Percentiles rank a stretch among this genome's conserved stretches.
These are phyloP conservation scores for Formica exsecta DNA, from an alignment of 1,140 invertebrate genomes.

Conservation along the genomic window DNA sequence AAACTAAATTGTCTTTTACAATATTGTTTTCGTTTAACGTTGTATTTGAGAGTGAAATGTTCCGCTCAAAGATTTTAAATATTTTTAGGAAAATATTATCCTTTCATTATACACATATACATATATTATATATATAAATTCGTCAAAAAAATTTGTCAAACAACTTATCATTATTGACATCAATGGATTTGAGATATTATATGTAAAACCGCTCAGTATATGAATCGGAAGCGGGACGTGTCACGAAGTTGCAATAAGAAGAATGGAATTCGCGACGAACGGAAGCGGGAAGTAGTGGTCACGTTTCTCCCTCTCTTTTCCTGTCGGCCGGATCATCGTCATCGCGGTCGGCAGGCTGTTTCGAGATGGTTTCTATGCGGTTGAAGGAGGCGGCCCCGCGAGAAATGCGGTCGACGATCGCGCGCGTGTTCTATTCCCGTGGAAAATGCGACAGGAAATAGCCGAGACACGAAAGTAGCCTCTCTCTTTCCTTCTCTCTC, in stretches of 20 bases:
- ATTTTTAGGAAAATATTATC: background rate
- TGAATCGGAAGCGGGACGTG: background rate
- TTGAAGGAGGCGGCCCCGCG: slow-evolving; percentile 66
- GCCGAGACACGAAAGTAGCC: slow-evolving; percentile 81
- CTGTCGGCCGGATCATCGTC: slow-evolving; percentile 22
- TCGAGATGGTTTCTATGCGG: slow-evolving; percentile 62
- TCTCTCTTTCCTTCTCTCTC: slow-evolving; percentile 41
- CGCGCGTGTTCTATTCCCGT: slow-evolving; percentile 81
- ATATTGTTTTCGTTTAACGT: background rate
- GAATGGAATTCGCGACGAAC: slow-evolving; percentile 25
- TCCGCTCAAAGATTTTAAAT: background rate
- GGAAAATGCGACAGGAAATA: slow-evolving; percentile 85
- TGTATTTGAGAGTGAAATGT: background rate
- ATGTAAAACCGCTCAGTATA: background rate
- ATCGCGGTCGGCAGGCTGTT: slow-evolving; percentile 1
- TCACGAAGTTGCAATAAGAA: slow-evolving; percentile 9
- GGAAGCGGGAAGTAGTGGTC: slow-evolving; percentile 32
- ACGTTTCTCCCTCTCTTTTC: slow-evolving; percentile 19
- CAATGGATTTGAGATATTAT: background rate
- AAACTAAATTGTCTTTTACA: slow-evolving; percentile 4
- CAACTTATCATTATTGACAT: background rate
- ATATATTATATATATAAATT: too few relatives aligned
- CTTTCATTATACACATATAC: too few relatives aligned
- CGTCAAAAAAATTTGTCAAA: background rate
- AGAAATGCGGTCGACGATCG: slow-evolving; percentile 82